Evolutionary conservation across 2,797 vertebrate species (phyloP).

Genomic region (Crocodylus rhombifer): DNA sequence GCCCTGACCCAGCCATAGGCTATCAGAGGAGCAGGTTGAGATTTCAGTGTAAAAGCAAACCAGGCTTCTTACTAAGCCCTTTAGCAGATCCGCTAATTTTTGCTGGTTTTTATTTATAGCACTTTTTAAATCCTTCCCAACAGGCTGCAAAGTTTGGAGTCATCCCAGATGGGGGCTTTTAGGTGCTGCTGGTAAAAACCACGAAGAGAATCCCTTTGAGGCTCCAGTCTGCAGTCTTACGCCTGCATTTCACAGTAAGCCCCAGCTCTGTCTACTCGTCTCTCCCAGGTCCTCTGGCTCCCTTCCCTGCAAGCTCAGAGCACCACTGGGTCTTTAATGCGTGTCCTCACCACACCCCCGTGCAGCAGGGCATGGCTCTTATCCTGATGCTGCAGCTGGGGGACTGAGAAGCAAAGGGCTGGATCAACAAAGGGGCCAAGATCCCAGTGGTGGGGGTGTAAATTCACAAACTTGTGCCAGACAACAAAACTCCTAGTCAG

Average conservation of each 20-base stretch:
- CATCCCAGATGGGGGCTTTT: background rate
- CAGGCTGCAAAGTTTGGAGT: background rate
- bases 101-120: background rate
- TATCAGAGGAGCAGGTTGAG: background rate
- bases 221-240: background rate
- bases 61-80: background rate
- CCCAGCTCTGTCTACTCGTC: background rate
- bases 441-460: no score
- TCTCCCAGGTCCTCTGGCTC: background rate
- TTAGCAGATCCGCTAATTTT: background rate
- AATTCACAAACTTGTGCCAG: no score
- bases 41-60: background rate
- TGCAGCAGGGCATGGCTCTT: background rate
- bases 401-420: no score
- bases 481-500: no score
- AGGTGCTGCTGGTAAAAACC: background rate
- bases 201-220: background rate
- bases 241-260: background rate
- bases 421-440: no score
- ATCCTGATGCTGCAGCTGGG: background rate
- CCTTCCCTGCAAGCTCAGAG: background rate
- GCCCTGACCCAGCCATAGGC: no score
- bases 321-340: background rate
- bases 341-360: background rate
- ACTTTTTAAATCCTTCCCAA: constrained; percentile 14